These are phyloP conservation scores for Eristalinus sepulchralis DNA, from an alignment of 2,888 invertebrate genomes.

Conservation along the genomic window DNA sequence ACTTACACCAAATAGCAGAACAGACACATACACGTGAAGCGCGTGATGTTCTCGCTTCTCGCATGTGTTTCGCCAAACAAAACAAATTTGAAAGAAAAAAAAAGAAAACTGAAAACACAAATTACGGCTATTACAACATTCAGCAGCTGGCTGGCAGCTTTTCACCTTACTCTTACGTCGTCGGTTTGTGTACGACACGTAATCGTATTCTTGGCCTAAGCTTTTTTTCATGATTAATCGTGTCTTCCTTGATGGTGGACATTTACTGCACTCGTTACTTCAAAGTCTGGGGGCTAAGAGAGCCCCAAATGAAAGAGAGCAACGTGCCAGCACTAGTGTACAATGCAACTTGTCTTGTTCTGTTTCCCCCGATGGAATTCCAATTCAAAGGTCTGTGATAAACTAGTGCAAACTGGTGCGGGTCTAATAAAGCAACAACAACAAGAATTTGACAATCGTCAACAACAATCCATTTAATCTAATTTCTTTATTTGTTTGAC, in stretches of 20 bases:
- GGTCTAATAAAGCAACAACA: constrained; percentile 9
- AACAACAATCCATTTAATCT: constrained; percentile 4
- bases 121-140: constrained; percentile 56
- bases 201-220: constrained; percentile 51
- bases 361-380: background rate
- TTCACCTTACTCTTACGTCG: constrained; percentile 32
- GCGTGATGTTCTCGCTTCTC: constrained; percentile 3
- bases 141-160: constrained; percentile 64
- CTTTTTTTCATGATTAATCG: constrained; percentile 47
- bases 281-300: constrained; percentile 29
- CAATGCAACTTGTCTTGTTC: constrained; percentile 1
- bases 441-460: constrained; percentile 1
- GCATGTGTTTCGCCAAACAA: background rate
- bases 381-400: constrained; percentile 14
- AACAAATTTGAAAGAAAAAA: background rate
- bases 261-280: constrained; percentile 34
- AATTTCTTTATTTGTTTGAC: constrained; percentile 27
- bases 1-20: background rate
- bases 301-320: constrained; percentile 26
- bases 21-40: background rate
- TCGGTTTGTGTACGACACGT: constrained; percentile 38
- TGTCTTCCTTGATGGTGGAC: background rate
- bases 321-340: background rate
- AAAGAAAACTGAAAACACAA: background rate
- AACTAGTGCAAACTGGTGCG: constrained; percentile 49